A percentile compares a stretch with the other conserved stretches of the same genome.
Conservation (phyloP, 2,797 vertebrate genomes). For the Lacerta bilineata region DNA sequence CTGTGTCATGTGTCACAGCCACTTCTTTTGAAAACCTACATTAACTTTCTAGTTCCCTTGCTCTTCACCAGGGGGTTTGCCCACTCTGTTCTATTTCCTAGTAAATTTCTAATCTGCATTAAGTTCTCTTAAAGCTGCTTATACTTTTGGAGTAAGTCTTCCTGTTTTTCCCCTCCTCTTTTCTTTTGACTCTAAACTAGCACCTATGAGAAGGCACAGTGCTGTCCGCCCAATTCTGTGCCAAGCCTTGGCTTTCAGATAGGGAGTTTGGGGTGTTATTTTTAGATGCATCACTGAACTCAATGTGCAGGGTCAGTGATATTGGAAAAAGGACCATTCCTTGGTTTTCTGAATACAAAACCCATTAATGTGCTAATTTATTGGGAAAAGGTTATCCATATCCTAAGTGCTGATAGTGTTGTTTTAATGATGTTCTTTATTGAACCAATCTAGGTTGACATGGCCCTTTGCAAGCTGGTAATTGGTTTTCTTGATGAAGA, state of each 20-base stretch:
- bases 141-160: background rate
- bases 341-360: background rate
- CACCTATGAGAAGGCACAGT: background rate
- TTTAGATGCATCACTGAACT: background rate
- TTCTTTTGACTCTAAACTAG: background rate
- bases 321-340: background rate
- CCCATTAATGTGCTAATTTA: background rate
- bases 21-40: background rate
- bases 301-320: background rate
- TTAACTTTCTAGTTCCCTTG: background rate
- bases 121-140: background rate
- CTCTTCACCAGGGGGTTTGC: background rate
- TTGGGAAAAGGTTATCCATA: background rate
- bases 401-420: background rate
- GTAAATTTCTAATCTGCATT: background rate
- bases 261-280: background rate
- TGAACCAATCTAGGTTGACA: background rate
- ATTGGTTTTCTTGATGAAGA: background rate
- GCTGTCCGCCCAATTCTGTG: background rate
- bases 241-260: background rate
- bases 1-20: background rate
- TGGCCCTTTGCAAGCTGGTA: background rate
- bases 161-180: background rate
- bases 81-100: background rate
- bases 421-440: background rate